Conservation (phyloP, 2,888 invertebrate species). For the Ferdinandea cuprea region DNA sequence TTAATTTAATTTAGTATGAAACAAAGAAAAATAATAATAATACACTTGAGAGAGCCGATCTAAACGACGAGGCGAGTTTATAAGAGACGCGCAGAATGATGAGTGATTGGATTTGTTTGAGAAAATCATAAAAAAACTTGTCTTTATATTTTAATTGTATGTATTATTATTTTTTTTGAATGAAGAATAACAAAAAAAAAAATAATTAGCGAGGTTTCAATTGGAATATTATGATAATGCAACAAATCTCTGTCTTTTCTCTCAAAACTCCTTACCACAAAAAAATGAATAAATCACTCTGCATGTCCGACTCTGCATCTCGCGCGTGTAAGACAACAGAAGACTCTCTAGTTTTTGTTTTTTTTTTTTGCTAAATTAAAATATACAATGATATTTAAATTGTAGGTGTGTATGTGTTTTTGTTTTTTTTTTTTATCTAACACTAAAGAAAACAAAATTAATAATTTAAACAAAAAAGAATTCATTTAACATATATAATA, state of each 20-base stretch:
- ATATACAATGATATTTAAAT: slow-evolving; percentile 23
- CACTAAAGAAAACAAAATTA: slow-evolving; percentile 38
- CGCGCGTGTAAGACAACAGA: slow-evolving; percentile 1
- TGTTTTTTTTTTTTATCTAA: slow-evolving; percentile 33
- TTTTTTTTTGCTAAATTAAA: slow-evolving; percentile 42
- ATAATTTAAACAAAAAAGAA: slow-evolving; percentile 75
- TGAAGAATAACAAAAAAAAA: slow-evolving; percentile 40
- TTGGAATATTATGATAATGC: slow-evolving; percentile 71
- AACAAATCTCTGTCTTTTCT: slow-evolving; percentile 54
- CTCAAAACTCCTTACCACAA: background rate
- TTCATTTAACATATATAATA: slow-evolving; percentile 55
- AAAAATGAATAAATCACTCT: background rate
- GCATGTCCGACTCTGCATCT: slow-evolving; percentile 5
- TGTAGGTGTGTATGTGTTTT: no score
- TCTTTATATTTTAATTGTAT: slow-evolving; percentile 1
- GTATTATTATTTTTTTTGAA: slow-evolving; percentile 52
- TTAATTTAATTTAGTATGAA: slow-evolving; percentile 64
- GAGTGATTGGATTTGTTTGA: background rate
- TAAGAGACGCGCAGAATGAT: slow-evolving; percentile 17
- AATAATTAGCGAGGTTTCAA: slow-evolving; percentile 74
- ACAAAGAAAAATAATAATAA: slow-evolving; percentile 43
- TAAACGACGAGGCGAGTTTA: slow-evolving; percentile 27
- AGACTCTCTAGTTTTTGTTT: slow-evolving; percentile 47
- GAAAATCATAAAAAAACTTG: slow-evolving; percentile 62
- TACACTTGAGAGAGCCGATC: slow-evolving; percentile 62